Evolutionary conservation across 92 coral and sea anemone species (phyloP), one percentile per base, ranked within the genome.

Genomic region (Epizoanthus scotinus): DNA sequence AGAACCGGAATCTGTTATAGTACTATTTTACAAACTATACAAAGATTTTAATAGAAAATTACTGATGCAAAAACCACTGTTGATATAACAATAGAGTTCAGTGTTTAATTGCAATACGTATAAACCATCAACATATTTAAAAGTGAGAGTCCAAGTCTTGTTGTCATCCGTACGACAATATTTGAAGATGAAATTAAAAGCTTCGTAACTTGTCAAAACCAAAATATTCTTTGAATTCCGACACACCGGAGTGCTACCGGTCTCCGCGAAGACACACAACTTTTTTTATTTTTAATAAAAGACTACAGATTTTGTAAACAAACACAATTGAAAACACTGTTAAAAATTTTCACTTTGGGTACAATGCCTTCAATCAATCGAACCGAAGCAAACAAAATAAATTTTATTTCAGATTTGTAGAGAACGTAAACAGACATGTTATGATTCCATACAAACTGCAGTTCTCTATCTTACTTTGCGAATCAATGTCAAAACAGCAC

Each of bases 121-220:
- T 75, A 34, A 75, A 75, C 81, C 67, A 36, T 64, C 56, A 25
- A 31, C 56, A 22, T 40, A 44, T n/a, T n/a, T n/a, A n/a, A n/a
- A n/a, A 75, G 63, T 57, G 24, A 28, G 58, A 31, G 40, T n/a
- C n/a, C n/a, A n/a, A 28, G 31, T 59, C 49, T 75, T 75, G 61
- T 24, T 67, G 38, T 59, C 68, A 75, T 36, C 63, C 17, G 56
- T 21, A 38, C 56, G 22, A 24, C 47, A 75, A 67, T 21, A 57
- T 34, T 58, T 59, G 67, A 58, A 68, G 42, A 60, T 38, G 68
- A 36, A 34, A 38, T 18, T 59, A 34, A 58, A 75, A 38, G 21
- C 28, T 54, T 22, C 49, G 68, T 14, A 59, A 38, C 67, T 36
- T 75, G 40, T 75, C 81, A 75, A 58, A 24, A 75, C 67, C 68